These are phyloP conservation scores for Lapara coniferarum DNA, from an alignment of 2,888 invertebrate genomes.

Conservation along the genomic window DNA sequence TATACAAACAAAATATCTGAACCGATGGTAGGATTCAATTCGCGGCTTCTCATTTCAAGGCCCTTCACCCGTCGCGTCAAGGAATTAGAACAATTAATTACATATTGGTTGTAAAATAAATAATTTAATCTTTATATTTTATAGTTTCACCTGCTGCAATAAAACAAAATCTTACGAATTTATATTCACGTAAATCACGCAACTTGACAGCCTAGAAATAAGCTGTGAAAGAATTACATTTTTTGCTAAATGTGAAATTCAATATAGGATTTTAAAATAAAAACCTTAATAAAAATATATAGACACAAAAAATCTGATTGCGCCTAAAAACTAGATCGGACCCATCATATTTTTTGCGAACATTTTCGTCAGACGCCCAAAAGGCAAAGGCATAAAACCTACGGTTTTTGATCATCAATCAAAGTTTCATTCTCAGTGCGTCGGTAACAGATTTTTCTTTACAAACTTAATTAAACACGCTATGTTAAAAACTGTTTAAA, in stretches of 20 bases:
- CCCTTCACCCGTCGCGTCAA: too few relatives aligned
- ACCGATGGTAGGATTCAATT: neutral
- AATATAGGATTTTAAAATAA: neutral
- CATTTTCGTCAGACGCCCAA: slow-evolving; percentile 17
- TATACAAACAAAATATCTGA: neutral
- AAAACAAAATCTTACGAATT: too few relatives aligned
- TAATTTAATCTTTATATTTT: too few relatives aligned
- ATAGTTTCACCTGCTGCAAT: too few relatives aligned
- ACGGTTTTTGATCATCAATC: slow-evolving; percentile 21
- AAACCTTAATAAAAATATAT: neutral
- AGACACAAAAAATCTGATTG: slow-evolving; percentile 18
- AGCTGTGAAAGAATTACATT: too few relatives aligned
- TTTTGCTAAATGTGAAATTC: neutral
- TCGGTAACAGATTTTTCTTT: slow-evolving; percentile 26
- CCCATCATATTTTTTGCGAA: slow-evolving; percentile 18
- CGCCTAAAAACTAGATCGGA: slow-evolving; percentile 3
- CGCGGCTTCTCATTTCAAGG: too few relatives aligned
- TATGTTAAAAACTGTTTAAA: slow-evolving; percentile 10
- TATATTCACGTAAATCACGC: too few relatives aligned
- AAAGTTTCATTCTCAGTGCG: slow-evolving; percentile 14
- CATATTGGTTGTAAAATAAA: too few relatives aligned
- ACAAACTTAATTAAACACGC: slow-evolving; percentile 23
- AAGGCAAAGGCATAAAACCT: slow-evolving; percentile 10
- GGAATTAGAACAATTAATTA: too few relatives aligned
- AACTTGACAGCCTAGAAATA: too few relatives aligned